Base-by-base conservation (phyloP, 2,797 vertebrate genomes). In the Morelia viridis region DNA sequence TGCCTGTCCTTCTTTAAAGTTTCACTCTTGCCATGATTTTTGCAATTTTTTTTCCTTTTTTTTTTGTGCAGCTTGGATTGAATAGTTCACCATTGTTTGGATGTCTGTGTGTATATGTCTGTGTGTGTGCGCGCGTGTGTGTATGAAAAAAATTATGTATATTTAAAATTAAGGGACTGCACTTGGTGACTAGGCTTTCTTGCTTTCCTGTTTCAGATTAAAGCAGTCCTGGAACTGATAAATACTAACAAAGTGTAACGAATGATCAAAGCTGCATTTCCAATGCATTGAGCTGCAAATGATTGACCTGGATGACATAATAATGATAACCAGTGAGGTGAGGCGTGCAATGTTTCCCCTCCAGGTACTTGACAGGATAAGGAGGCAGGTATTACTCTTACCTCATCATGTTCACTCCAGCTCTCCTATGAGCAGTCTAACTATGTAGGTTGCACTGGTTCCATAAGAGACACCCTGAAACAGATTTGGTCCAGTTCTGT, bases 221-320 rank as follows among this genome's bases (percentile, higher is more conserved):
- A 93, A 58, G 60, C 94, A 95, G 96, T 94, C 92, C 97, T 98
- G 97, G 97, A 95, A 97, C 97, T 96, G 97, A 98, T 98, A 97
- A 98, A 97, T 95, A 96, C 96, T 98, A 98, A 98, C 97, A 97
- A 98, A 98, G 97, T 97, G 97, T 96, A 98, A 96, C 97, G 96
- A 98, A 98, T 98, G 96, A 98, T 98, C 97, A 98, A 98, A 98
- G 97, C 87, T 5, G 92, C 93, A 95, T 97, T 97, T 97, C 97
- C 95, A 95, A 94, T 95, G 95, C 96, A 92, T 92, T 87, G 95
- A 97, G 95, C 93, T 95, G 94, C 96, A 96, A 96, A 94, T 96
- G 97, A 97, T 97, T 97, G 97, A 97, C 97, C 95, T 96, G 95
- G 96, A 96, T 98, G 97, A 98, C 97, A 96, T 97, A 97, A 97